Evolutionary conservation across 2,888 invertebrate genomes (phyloP).

Genomic region (Bimastos eiseni): DNA sequence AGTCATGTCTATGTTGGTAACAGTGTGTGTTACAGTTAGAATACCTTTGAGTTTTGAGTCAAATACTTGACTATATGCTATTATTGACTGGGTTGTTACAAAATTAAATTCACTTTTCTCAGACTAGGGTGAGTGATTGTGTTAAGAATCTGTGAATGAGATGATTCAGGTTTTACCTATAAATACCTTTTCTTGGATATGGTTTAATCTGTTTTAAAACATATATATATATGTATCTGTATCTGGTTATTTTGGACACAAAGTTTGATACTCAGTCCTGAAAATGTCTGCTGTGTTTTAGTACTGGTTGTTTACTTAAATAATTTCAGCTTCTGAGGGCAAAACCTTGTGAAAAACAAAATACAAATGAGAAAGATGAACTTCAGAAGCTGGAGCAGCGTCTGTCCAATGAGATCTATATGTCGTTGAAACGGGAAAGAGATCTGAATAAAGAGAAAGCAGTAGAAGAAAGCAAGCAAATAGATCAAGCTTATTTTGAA

Average conservation of each 20-base stretch:
- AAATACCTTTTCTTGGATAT: not conserved
- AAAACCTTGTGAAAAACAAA: not conserved
- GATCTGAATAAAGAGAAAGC: not conserved
- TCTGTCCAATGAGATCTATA: not conserved
- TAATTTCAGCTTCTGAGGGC: not conserved
- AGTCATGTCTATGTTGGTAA: not conserved
- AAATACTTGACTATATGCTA: not conserved
- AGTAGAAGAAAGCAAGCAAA: not conserved
- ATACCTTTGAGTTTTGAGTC: no score
- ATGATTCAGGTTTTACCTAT: not conserved
- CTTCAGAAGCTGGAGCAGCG: constrained; percentile 7
- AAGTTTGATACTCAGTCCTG: not conserved
- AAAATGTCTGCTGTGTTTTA: not conserved
- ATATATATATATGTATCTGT: not conserved
- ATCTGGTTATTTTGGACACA: not conserved
- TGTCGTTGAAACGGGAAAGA: constrained; percentile 15
- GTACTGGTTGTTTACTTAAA: not conserved
- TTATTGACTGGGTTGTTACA: not conserved
- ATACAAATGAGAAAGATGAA: not conserved
- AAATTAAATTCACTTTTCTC: not conserved
- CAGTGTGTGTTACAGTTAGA: not conserved
- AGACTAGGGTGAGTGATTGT: not conserved
- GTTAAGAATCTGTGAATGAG: not conserved
- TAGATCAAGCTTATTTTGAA: not conserved
- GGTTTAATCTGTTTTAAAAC: constrained; percentile 1